Evolutionary conservation across 2,888 invertebrate species (phyloP).

Genomic region (Microchrysa polita): DNA sequence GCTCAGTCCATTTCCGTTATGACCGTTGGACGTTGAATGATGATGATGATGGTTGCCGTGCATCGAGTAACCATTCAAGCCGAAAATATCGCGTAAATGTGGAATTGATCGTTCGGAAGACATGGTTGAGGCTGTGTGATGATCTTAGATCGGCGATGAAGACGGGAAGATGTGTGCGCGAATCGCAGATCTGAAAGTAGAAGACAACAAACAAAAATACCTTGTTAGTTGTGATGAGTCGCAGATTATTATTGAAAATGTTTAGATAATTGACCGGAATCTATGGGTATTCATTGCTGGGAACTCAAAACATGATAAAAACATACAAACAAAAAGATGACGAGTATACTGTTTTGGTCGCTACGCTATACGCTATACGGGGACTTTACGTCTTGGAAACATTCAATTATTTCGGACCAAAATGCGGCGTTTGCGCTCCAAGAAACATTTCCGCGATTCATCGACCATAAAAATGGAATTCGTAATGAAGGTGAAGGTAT

Average conservation of each 20-base stretch:
- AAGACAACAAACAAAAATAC: conserved; percentile 5
- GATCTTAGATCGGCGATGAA: background rate
- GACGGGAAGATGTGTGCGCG: background rate
- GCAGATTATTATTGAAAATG: conserved; percentile 13
- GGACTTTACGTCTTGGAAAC: too few species aligned
- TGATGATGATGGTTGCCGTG: conserved; percentile 58
- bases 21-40: conserved; percentile 39
- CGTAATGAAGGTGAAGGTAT: too few species aligned
- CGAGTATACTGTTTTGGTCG: too few species aligned
- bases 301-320: too few species aligned
- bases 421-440: too few species aligned
- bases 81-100: conserved; percentile 79
- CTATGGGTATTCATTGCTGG: background rate
- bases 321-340: too few species aligned
- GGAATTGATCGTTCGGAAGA: conserved; percentile 80
- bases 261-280: background rate
- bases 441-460: too few species aligned
- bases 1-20: conserved; percentile 41
- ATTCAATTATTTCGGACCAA: too few species aligned
- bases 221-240: conserved; percentile 22
- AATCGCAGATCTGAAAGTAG: conserved; percentile 27
- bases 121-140: conserved; percentile 51
- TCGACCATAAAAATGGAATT: too few species aligned
- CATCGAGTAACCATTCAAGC: conserved; percentile 68
- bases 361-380: too few species aligned